Evolutionary conservation across 2,797 vertebrate genomes (phyloP), one percentile per base, ranked within the genome.

Genomic region (Helostoma temminkii): DNA sequence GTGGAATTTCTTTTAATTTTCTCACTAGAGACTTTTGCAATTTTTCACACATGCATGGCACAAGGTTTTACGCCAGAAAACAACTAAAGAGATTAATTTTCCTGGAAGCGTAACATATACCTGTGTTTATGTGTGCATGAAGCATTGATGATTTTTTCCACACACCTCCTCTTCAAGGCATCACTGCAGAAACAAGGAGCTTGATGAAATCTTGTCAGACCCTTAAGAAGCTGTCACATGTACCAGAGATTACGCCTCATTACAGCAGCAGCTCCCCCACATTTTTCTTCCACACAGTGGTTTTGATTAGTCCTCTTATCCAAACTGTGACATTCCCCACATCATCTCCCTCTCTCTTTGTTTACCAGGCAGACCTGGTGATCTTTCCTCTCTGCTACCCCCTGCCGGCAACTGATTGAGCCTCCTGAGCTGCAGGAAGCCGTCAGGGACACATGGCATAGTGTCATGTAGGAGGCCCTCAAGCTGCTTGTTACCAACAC

Each of bases 281-380:
- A 50, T 39, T 66, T 64, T 43, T 55, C 37, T 41, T 55, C 10
- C 49, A 46, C 65, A 49, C 9, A 62, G 56, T 42, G 55, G 28
- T 34, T 76, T 66, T 82, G 71, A 85, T 78, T 69, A 42, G 83
- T 60, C 49, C 71, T 78, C 61, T 82, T 67, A 80, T 69, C 50
- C 41, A 28, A 66, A 57, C 41, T 66, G 54, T 18, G 42, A 58
- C 0, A 16, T 43, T 74, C 42, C 48, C 34, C 21, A 8, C n/a
- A 63, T 58, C 19, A 9, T 54, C 43, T 45, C 8, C 37, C 39
- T 47, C 46, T 66, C 26, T 47, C 25, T 37, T 14, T 62, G 10
- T 48, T 65, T 69, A 5, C 58, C 28, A 55, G 46, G 11, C 32
- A 45, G 30, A 75, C 63, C 42, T 73, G 34, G 25, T 69, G 28